Evolutionary conservation across 2,888 invertebrate genomes (phyloP).

Genomic region (Trilocha varians): DNA sequence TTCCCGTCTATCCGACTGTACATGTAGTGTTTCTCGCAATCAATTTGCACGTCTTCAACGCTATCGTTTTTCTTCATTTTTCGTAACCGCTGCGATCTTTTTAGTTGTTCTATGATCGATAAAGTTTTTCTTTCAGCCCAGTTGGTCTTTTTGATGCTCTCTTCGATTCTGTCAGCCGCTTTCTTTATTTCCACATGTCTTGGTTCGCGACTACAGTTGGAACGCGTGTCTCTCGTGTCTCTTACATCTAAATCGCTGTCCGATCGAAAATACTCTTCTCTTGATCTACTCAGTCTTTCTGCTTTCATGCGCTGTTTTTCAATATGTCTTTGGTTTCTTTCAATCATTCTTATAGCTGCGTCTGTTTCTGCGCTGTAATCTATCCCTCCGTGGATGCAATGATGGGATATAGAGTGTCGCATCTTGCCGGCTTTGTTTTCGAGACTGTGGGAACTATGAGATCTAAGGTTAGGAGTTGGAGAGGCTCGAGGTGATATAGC

Average conservation of each 20-base stretch:
- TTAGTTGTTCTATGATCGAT: slow-evolving; percentile 62
- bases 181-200: slow-evolving; percentile 50
- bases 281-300: slow-evolving; percentile 50
- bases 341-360: slow-evolving; percentile 71
- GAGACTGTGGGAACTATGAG: slow-evolving; percentile 60
- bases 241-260: slow-evolving; percentile 52
- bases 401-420: slow-evolving; percentile 61
- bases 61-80: slow-evolving; percentile 57
- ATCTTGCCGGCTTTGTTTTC: slow-evolving; percentile 57
- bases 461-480: slow-evolving; percentile 42
- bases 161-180: slow-evolving; percentile 56
- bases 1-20: slow-evolving; percentile 67
- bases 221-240: slow-evolving; percentile 34
- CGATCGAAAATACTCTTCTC: slow-evolving; percentile 57
- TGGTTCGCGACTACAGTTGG: slow-evolving; percentile 30
- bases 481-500: slow-evolving; percentile 48
- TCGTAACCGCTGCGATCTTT: slow-evolving; percentile 55
- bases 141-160: slow-evolving; percentile 65
- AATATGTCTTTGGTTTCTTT: slow-evolving; percentile 73
- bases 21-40: slow-evolving; percentile 60
- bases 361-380: slow-evolving; percentile 76
- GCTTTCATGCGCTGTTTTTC: slow-evolving; percentile 70
- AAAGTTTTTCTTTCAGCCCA: slow-evolving; percentile 65
- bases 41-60: slow-evolving; percentile 61
- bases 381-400: slow-evolving; percentile 53